Conservation (phyloP, 2,113 vertebrate species). For the Gasterosteus aculeatus region DNA sequence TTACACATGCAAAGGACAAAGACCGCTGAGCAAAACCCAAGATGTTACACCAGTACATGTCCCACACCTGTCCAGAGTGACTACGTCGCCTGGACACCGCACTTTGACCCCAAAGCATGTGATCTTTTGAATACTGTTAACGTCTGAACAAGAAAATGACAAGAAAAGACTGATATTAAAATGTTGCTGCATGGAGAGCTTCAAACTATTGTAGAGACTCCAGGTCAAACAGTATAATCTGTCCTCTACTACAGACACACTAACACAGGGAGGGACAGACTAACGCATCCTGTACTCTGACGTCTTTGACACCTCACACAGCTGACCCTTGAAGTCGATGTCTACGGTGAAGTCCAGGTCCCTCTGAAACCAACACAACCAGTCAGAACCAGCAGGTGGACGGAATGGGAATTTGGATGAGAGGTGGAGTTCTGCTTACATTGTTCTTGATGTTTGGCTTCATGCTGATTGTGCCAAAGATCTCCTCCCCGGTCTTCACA, state of each 20-base stretch:
- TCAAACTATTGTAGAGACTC: slow-evolving; percentile 47
- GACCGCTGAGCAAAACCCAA: slow-evolving; percentile 13
- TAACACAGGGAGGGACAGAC: slow-evolving; percentile 8
- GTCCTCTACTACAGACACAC: slow-evolving; percentile 56
- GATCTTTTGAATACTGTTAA: slow-evolving; percentile 64
- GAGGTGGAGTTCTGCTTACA: slow-evolving; percentile 70
- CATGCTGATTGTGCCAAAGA: slow-evolving; percentile 93
- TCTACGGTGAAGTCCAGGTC: slow-evolving; percentile 94
- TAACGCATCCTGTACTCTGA: slow-evolving; percentile 94
- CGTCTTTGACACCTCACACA: slow-evolving; percentile 92
- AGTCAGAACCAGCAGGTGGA: neutral
- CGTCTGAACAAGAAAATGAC: slow-evolving; percentile 50
- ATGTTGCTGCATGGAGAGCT: slow-evolving; percentile 57
- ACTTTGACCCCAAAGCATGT: slow-evolving; percentile 38
- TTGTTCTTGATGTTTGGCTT: slow-evolving; percentile 95
- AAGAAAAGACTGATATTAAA: slow-evolving; percentile 65
- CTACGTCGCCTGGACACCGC: slow-evolving; percentile 47
- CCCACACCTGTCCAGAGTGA: slow-evolving; percentile 34
- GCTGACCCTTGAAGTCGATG: slow-evolving; percentile 93
- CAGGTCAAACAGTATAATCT: slow-evolving; percentile 41
- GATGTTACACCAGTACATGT: slow-evolving; percentile 25
- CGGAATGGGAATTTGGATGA: neutral
- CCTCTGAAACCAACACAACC: slow-evolving; percentile 77
- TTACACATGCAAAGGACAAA: slow-evolving; percentile 30
- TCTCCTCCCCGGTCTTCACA: slow-evolving; percentile 93